Evolutionary conservation across 2,797 vertebrate genomes (phyloP).

Genomic region (Rhinoraja longicauda): DNA sequence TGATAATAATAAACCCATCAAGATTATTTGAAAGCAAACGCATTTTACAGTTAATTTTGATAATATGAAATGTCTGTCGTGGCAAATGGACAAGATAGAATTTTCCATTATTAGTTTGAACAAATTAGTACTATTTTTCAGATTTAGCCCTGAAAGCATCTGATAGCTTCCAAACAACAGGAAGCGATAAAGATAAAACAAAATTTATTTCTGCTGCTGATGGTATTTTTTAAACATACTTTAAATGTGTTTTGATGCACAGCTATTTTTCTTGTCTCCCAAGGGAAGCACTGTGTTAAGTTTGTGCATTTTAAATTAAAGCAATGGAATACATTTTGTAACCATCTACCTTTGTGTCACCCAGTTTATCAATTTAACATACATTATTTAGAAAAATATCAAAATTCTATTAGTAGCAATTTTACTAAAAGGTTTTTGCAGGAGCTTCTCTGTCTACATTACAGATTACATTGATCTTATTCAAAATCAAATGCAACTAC

Average conservation of each 20-base stretch:
- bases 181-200: not conserved
- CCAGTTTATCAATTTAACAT: not conserved
- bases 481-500: not conserved
- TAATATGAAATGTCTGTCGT: not conserved
- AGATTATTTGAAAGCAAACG: not conserved
- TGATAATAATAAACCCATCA: not conserved
- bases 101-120: not conserved
- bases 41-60: not conserved
- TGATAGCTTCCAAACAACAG: not conserved
- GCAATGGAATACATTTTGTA: not conserved
- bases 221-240: not conserved
- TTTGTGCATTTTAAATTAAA: not conserved
- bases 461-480: too few species aligned
- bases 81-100: not conserved
- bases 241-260: not conserved
- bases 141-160: not conserved
- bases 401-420: not conserved
- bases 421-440: not conserved
- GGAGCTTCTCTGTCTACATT: not conserved
- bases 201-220: not conserved
- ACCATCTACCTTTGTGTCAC: not conserved
- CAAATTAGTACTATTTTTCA: not conserved
- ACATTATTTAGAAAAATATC: not conserved
- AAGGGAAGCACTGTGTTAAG: not conserved
- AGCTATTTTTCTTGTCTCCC: not conserved